These are phyloP conservation scores for Sciurus carolinensis DNA, from an alignment of 2,797 vertebrate species.

Conservation along the genomic window DNA sequence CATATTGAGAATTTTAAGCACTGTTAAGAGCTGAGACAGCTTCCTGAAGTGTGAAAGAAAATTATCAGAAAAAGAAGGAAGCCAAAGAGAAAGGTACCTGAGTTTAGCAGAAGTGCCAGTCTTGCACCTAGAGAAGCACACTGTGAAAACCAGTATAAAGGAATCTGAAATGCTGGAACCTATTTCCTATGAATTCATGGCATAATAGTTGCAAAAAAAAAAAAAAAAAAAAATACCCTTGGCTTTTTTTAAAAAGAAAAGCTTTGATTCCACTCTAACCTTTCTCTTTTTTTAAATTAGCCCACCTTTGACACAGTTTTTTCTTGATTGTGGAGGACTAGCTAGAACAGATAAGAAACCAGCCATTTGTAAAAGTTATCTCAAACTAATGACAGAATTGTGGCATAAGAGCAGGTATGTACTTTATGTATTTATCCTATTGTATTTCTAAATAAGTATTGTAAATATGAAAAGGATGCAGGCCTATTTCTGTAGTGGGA, in stretches of 20 bases:
- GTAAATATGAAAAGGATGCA: not conserved
- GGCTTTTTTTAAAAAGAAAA: not conserved
- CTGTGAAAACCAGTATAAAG: too few relatives aligned
- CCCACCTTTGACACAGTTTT: slow-evolving; percentile 97
- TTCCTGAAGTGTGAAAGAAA: too few relatives aligned
- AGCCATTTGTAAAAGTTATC: slow-evolving; percentile 98
- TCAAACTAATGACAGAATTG: slow-evolving; percentile 97
- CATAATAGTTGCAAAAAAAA: too few relatives aligned
- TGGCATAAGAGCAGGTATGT: slow-evolving; percentile 98
- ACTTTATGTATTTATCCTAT: not conserved
- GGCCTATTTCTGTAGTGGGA: not conserved
- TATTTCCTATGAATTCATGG: too few relatives aligned
- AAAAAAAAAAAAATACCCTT: too few relatives aligned
- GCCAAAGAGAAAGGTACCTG: too few relatives aligned
- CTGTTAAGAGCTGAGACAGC: too few relatives aligned
- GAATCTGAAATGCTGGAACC: too few relatives aligned
- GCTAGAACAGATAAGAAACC: slow-evolving; percentile 99
- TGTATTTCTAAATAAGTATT: slow-evolving; percentile 33
- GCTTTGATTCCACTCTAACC: not conserved
- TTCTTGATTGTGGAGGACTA: slow-evolving; percentile 96
- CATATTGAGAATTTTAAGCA: too few relatives aligned
- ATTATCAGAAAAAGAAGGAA: too few relatives aligned
- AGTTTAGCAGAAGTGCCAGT: too few relatives aligned
- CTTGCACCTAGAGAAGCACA: too few relatives aligned
- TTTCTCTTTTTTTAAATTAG: slow-evolving; percentile 86